phyloP scores from a whole-genome alignment of 2,888 invertebrate species.

The Steromphala cineraria region DNA sequence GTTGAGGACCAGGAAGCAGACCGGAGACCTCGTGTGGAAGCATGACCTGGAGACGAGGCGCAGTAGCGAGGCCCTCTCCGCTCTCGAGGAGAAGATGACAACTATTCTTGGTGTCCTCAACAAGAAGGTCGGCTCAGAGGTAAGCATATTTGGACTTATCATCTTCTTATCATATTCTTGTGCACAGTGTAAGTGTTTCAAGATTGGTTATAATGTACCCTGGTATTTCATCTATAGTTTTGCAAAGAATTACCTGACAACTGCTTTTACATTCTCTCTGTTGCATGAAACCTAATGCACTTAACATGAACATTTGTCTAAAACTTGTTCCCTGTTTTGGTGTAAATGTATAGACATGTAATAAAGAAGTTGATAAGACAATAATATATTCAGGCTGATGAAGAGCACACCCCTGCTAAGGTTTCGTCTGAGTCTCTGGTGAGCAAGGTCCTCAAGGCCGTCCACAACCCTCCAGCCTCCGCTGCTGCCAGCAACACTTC shows the following conservation, averaged over 20 bases:
- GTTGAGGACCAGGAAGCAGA: neutral
- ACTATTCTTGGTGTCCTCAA: conserved; percentile 38
- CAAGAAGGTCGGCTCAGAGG: conserved; percentile 45
- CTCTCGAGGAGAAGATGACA: conserved; percentile 38
- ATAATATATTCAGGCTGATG: neutral
- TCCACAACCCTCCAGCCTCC: conserved; percentile 6
- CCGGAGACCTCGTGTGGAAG: neutral
- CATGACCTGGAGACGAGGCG: neutral
- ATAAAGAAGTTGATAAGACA: too few relatives aligned
- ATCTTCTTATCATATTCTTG: too few relatives aligned
- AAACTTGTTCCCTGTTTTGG: too few relatives aligned
- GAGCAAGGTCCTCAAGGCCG: conserved; percentile 36
- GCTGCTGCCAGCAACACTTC: neutral
- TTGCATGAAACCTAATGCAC: too few relatives aligned
- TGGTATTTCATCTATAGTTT: too few relatives aligned
- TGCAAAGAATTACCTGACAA: too few relatives aligned
- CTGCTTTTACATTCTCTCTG: too few relatives aligned
- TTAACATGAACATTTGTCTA: too few relatives aligned
- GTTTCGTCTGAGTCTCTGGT: conserved; percentile 32
- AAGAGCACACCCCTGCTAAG: neutral
- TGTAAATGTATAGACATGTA: too few relatives aligned
- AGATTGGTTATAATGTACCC: too few relatives aligned
- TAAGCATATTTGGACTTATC: conserved; percentile 3
- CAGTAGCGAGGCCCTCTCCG: conserved; percentile 31
- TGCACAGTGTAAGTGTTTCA: too few relatives aligned